Evolutionary conservation across 1,140 invertebrate species (phyloP).

Genomic region (Dendrolimus punctatus): DNA sequence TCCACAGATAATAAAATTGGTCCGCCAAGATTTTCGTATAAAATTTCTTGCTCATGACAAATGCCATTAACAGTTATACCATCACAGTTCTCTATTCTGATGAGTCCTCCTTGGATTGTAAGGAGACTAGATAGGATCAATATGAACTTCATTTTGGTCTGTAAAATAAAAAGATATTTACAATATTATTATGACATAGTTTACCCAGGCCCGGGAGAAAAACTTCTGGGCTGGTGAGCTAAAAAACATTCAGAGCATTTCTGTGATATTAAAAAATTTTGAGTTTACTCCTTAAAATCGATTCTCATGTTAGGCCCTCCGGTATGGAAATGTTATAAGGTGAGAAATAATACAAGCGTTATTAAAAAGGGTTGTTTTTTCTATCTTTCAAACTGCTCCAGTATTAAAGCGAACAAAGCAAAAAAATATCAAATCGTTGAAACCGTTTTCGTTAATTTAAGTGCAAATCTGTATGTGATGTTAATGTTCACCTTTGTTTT

Average conservation of each 20-base stretch:
- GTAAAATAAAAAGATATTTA: constrained; percentile 11
- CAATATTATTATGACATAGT: not conserved
- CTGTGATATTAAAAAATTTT: too few relatives aligned
- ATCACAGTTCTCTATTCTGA: constrained; percentile 30
- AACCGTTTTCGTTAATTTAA: too few relatives aligned
- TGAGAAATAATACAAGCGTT: too few relatives aligned
- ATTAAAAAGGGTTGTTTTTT: too few relatives aligned
- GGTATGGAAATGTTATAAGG: too few relatives aligned
- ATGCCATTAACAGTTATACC: constrained; percentile 26
- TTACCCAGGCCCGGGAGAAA: too few relatives aligned
- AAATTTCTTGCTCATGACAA: constrained; percentile 28
- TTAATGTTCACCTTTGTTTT: too few relatives aligned
- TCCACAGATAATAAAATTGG: constrained; percentile 41
- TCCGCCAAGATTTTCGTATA: constrained; percentile 36
- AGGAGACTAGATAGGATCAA: constrained; percentile 22
- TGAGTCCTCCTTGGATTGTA: constrained; percentile 24
- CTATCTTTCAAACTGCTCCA: constrained; percentile 22
- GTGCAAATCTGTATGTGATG: too few relatives aligned
- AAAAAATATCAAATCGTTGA: constrained; percentile 23
- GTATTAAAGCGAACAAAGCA: constrained; percentile 32
- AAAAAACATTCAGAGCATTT: constrained; percentile 25
- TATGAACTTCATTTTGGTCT: constrained; percentile 26
- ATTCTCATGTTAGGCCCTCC: too few relatives aligned
- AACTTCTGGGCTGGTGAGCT: too few relatives aligned
- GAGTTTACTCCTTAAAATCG: too few relatives aligned